Evolutionary conservation across 35 echinoderm and acorn worm genomes (phyloP), one percentile per base, ranked within the genome.

Genomic region (Lytechinus pictus): DNA sequence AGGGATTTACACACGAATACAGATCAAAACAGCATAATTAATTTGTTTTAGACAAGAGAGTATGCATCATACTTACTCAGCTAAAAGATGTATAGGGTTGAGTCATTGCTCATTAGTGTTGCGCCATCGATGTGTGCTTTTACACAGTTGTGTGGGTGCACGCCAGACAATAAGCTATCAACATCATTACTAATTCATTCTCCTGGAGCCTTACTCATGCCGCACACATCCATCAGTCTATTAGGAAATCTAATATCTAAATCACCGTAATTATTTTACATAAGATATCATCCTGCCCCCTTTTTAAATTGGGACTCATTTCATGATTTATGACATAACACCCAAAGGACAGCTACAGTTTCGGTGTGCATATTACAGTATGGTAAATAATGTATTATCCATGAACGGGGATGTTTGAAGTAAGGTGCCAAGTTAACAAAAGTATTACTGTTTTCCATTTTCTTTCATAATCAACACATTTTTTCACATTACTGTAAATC

Each of bases 131-230:
- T 19, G 61, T 71, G 61, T 71, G 61, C 61, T 19, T 71, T 71
- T 21, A 71, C 61, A 21, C 61, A 71, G 14, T 19, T 71, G 61
- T 71, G 61, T 14, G 61, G 16, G 61, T 19, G 61, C 61, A 71
- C 24, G 12, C 28, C 27, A 89, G 87, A 89, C 87, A 89, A 33
- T 53, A 89, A 24, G 12, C 87, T 89, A 52, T 29, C 9, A 89
- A 52, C 14, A 33, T 7, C 51, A 33, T 89, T 89, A 89, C 51
- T 89, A 89, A 89, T 89, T 89, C 87, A 89, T 89, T 44, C 52
- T 89, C 28, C 4, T 51, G 87, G 87, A 89, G 87, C 87, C 87
- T 52, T 10, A 24, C 87, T 89, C 28, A 33, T 33, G 87, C 87
- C 87, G 10, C 14, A 29, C 11, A 89, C 87, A 89, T 89, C 52